Percentiles rank a stretch among this genome's conserved stretches.
Conservation (phyloP, 2,888 invertebrate genomes). For the Scelioninae gen. 2 region DNA sequence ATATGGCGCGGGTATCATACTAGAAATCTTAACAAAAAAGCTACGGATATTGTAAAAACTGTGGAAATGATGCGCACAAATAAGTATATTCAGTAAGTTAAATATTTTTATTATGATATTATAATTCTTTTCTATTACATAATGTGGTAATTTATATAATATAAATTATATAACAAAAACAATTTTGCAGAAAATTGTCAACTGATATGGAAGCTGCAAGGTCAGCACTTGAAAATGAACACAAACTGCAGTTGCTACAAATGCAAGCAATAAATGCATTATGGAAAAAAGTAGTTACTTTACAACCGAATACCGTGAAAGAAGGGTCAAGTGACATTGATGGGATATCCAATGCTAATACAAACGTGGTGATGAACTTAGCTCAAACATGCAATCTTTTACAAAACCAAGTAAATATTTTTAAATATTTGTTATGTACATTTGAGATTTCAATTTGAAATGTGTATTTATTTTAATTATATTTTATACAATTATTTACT, state of each 20-base stretch:
- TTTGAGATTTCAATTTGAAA: too few relatives aligned
- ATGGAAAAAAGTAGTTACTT: conserved; percentile 89
- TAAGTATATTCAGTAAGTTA: conserved; percentile 87
- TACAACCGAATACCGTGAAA: conserved; percentile 76
- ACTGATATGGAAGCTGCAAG: conserved; percentile 91
- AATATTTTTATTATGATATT: background rate
- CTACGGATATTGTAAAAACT: conserved; percentile 80
- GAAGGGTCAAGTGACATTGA: conserved; percentile 66
- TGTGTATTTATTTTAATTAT: too few relatives aligned
- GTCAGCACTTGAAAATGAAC: conserved; percentile 88
- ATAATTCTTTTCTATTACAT: background rate
- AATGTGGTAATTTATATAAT: background rate
- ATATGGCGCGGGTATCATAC: conserved; percentile 91
- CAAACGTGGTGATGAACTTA: conserved; percentile 83
- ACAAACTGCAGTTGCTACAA: conserved; percentile 90
- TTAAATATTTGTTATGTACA: too few relatives aligned
- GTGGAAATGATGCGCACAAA: conserved; percentile 87
- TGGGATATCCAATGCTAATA: conserved; percentile 74
- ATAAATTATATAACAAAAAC: background rate
- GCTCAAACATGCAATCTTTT: conserved; percentile 85
- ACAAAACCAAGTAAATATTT: conserved; percentile 85
- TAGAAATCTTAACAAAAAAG: conserved; percentile 83
- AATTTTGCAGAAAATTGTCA: conserved; percentile 81
- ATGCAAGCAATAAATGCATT: conserved; percentile 93
- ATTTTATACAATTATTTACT: too few relatives aligned